These are phyloP conservation scores for Aphelocoma californica DNA, from an alignment of 2,797 vertebrate species.

Conservation along the genomic window DNA sequence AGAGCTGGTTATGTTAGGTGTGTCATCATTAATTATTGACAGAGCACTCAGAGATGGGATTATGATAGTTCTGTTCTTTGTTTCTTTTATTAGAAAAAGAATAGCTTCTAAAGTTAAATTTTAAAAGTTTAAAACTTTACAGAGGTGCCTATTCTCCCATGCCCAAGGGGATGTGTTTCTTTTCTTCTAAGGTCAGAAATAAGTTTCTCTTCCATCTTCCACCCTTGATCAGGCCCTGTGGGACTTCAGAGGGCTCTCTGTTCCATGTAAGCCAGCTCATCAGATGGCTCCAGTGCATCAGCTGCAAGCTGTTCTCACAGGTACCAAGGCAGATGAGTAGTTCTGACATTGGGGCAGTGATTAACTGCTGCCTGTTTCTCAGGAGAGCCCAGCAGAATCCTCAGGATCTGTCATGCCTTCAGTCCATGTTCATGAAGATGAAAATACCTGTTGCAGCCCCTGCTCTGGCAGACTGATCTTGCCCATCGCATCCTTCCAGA, in stretches of 20 bases:
- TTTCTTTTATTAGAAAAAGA: not conserved
- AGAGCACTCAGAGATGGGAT: not conserved
- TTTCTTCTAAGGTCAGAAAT: not conserved
- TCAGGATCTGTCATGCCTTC: accelerated
- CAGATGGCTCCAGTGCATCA: not conserved
- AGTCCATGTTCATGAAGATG: accelerated
- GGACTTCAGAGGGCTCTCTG: not conserved
- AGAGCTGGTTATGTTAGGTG: not conserved
- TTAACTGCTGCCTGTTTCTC: not conserved
- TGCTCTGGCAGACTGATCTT: not conserved
- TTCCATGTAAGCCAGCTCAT: not conserved
- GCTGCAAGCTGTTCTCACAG: not conserved
- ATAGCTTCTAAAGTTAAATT: not conserved
- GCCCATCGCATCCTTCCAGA: accelerated
- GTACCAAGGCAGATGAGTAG: not conserved
- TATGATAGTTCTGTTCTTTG: not conserved
- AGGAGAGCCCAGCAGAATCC: not conserved
- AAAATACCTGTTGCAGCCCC: not conserved
- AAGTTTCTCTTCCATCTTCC: not conserved
- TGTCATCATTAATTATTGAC: conserved; percentile 23
- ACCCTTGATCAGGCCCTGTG: not conserved
- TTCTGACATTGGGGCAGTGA: not conserved
- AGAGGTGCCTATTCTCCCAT: not conserved
- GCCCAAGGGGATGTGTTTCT: not conserved
- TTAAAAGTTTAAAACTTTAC: not conserved